These are phyloP conservation scores for Hoplostethus mediterraneus DNA, from an alignment of 2,797 vertebrate species.

Conservation along the genomic window DNA sequence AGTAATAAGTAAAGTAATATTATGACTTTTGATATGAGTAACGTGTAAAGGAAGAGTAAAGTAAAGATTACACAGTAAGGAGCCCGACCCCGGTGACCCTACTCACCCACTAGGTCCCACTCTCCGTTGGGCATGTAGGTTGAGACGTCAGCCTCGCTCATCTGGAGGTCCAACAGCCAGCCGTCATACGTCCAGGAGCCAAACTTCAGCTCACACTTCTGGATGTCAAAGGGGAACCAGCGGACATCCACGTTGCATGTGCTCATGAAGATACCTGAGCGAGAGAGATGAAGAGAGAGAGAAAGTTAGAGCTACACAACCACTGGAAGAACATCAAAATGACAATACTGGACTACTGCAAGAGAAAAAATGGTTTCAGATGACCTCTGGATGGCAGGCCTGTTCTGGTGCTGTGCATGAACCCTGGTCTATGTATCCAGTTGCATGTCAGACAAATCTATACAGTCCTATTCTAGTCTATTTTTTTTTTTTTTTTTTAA, in stretches of 20 bases:
- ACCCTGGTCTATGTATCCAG: conserved; percentile 45
- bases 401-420: background rate
- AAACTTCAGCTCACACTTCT: conserved; percentile 87
- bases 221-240: conserved; percentile 89
- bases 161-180: conserved; percentile 87
- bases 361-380: conserved; percentile 11
- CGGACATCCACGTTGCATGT: conserved; percentile 88
- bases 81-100: background rate
- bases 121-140: conserved; percentile 87
- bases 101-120: conserved; percentile 87
- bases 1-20: too few species aligned
- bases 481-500: too few species aligned
- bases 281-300: background rate
- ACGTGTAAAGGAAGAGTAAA: too few species aligned
- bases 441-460: conserved; percentile 6
- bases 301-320: conserved; percentile 3
- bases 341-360: conserved; percentile 15
- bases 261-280: conserved; percentile 87
- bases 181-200: conserved; percentile 88
- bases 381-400: conserved; percentile 13
- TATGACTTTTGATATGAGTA: too few species aligned
- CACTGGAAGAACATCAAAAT: conserved; percentile 14
- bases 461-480: too few species aligned
- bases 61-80: too few species aligned
- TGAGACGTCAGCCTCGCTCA: conserved; percentile 84